Evolutionary conservation across 2,113 vertebrate genomes (phyloP), one percentile per base, ranked within the genome.

Genomic region (Trochalopteron elliotii): DNA sequence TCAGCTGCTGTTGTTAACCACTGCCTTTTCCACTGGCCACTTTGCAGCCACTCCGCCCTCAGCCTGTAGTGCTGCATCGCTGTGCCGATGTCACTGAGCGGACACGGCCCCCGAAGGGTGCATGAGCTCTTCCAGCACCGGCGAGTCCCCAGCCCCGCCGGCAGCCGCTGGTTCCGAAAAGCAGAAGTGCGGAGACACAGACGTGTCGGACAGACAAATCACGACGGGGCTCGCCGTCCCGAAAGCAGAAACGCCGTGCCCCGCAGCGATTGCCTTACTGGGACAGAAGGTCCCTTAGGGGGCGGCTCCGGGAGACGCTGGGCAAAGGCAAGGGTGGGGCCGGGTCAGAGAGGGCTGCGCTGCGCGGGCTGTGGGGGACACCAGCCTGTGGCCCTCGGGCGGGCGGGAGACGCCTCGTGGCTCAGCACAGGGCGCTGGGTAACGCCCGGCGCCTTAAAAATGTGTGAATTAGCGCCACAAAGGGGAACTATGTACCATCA

Each of bases 281-380:
- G 15, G 7, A 19, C 40, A 49, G 33, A 56, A 21, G 53, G 27
- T 49, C 59, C n/a, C 50, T 23, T 5, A 14, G 8, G 9, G 8
- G 37, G 2, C 4, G 5, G 56, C 56, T 25, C 8, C 13, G 28
- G 45, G 22, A 7, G 14, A 3, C 9, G 4, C 44, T 4, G 12
- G 12, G 60, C 50, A 6, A 4, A 40, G 18, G 11, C 10, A 3
- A 14, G 47, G 31, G 61, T 19, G 55, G 15, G 9, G 20, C 19
- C 20, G 3, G 15, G 8, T 9, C 7, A 5, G 69, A 8, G 5
- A 7, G n/a, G 14, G 47, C 82, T 2, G 11, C 21, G 7, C 5
- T 31, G 61, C 39, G 5, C 20, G 1, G 10, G 52, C 56, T 10
- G 44, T 33, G 5, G 35, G 40, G 23, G 5, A 30, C 33, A n/a